Base-by-base conservation (phyloP, 2,797 vertebrate species). In the Triplophysa bombifrons region DNA sequence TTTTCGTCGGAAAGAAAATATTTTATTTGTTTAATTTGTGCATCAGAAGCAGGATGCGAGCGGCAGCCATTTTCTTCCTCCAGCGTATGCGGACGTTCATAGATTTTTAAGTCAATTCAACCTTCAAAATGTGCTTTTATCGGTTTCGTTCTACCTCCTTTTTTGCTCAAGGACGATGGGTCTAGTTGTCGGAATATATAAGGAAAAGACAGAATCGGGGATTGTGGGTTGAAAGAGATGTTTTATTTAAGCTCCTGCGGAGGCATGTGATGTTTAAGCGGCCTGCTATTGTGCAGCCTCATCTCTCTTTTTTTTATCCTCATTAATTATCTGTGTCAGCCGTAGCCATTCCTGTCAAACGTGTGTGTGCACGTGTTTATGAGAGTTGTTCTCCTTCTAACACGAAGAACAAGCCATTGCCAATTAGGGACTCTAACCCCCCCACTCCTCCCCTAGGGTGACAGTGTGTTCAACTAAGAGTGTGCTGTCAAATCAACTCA, bases 401-500 rank as follows among this genome's bases (percentile, higher is more conserved):
- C 65, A 79, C 64, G 22, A 48, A 73, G 44, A 80, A 77, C 63
- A 78, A 83, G 78, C 78, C 65, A 72, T 81, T 67, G 74, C 82
- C 84, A 87, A 83, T 87, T 87, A 85, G 78, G 69, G 73, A 71
- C 75, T 79, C 66, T 74, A 63, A 10, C 48, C 76, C 56, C 75
- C 78, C 27, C 13, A 4, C 25, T 30, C 60, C 13, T 48, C 75
- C 82, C 76, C 78, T 55, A 44, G 81, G 82, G 76, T 83, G 75
- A 72, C 80, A 68, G 78, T 72, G 82, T 79, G 82, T 82, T 81
- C 60, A 73, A 78, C 64, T 78, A 82, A 77, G 78, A 82, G 74
- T 80, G 61, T 46, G 61, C 80, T 85, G 85, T 85, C 85, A 85
- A 79, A 80, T 87, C 85, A 84, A 50, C 69, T 83, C 65, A 80